Evolutionary conservation across 2,888 invertebrate species (phyloP).

Genomic region (Hypsopygia costalis): DNA sequence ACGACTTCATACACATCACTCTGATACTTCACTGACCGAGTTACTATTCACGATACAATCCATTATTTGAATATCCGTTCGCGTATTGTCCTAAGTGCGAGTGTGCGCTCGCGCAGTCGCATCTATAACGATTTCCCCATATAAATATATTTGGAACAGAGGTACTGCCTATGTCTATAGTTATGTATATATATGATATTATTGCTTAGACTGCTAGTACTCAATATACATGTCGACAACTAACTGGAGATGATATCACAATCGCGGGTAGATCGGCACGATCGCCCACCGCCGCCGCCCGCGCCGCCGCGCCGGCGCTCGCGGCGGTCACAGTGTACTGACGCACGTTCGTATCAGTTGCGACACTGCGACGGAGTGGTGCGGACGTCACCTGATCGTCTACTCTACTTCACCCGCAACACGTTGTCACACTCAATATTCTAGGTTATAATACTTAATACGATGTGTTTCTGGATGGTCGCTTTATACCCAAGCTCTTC

Average conservation of each 20-base stretch:
- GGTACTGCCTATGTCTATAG: conserved; percentile 6
- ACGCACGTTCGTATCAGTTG: no score
- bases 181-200: conserved; percentile 16
- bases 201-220: conserved; percentile 30
- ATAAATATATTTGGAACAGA: neutral
- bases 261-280: conserved; percentile 11
- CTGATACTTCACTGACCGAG: no score
- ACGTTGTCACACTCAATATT: no score
- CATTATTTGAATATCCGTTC: no score
- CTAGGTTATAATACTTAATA: no score
- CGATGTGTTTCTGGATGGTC: no score
- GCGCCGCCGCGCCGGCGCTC: neutral
- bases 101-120: neutral
- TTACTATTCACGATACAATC: no score
- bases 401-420: no score
- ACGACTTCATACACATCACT: no score
- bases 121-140: neutral
- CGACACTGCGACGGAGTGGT: no score
- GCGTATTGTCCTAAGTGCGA: no score
- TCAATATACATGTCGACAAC: conserved; percentile 27
- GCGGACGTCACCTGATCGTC: no score
- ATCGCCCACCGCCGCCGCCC: neutral
- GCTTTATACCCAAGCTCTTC: neutral
- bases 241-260: conserved; percentile 25
- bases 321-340: neutral